Evolutionary conservation across 2,888 invertebrate species (phyloP), one percentile per base, ranked within the genome.

Genomic region (Caenorhabditis auriculariae): DNA sequence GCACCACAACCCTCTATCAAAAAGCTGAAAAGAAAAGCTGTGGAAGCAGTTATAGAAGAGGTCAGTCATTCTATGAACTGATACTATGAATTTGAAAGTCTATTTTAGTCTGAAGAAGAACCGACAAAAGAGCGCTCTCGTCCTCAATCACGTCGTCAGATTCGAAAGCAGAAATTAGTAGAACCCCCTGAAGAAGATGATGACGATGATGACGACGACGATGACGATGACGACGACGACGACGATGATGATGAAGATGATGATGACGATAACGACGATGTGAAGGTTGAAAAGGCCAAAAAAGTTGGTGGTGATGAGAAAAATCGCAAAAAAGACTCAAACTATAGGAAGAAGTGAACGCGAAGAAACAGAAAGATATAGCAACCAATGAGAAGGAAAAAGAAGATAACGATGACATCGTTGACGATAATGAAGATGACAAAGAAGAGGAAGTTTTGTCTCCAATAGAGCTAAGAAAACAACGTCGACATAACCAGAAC

Each of bases 151-250:
- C n/a, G n/a, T n/a, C 19, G 21, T 29, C 21, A 21, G 44, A 7
- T 3, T 24, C 9, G 41, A 41, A 41, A 56, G 42, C 54, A 61
- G 38, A 48, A 57, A 42, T 51, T 48, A 15, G 61, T 61, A 19
- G 51, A 56, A 7, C 15, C 41, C 17, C 39, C 39, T 3, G 65
- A 59, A 41, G 53, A 58, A 28, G 66, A 64, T 26, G 60, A 45
- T 29, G 69, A 66, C 24, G 64, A 62, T n/a, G 64, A 68, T 21
- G 69, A 65, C 7, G 66, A 66, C 21, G 63, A 52, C n/a, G 46
- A 54, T n/a, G 68, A 54, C 26, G 46, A 24, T 4, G 44, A 21
- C 26, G 37, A 54, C 4, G 42, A 49, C 1, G 29, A 51, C 1
- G 47, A 43, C 4, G 42, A 54, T 19, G 39, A 62, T 17, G 50